phyloP scores from a whole-genome alignment of 2,888 invertebrate species.

The Agapostemon virescens region DNA sequence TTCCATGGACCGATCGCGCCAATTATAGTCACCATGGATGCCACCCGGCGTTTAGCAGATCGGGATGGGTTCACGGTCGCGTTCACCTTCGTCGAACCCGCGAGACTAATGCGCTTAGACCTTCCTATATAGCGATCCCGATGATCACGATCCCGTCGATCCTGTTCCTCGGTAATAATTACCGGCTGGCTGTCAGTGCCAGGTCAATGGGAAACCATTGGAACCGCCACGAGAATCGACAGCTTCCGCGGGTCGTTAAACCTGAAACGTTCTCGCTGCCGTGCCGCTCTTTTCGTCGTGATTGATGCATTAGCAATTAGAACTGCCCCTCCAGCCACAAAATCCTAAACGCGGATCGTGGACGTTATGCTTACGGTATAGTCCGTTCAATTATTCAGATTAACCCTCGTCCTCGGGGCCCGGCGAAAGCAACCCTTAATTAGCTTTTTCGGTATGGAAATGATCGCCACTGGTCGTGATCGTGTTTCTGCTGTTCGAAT shows the following conservation, averaged over 20 bases:
- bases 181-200: conserved; percentile 61
- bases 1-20: conserved; percentile 35
- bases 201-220: conserved; percentile 65
- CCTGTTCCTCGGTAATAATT: conserved; percentile 66
- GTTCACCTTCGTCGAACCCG: conserved; percentile 52
- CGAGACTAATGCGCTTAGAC: conserved; percentile 50
- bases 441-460: background rate
- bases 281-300: conserved; percentile 54
- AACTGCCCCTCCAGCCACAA: conserved; percentile 10
- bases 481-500: too few species aligned
- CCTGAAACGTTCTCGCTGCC: conserved; percentile 57
- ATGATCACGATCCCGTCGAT: conserved; percentile 65
- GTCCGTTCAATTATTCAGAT: background rate
- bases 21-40: conserved; percentile 49
- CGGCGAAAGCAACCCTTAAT: conserved; percentile 1
- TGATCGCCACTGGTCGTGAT: background rate
- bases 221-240: conserved; percentile 63
- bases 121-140: conserved; percentile 45
- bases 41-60: conserved; percentile 39
- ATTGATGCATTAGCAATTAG: conserved; percentile 60
- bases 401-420: background rate
- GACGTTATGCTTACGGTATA: background rate
- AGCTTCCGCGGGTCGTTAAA: conserved; percentile 67
- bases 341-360: conserved; percentile 9
- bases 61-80: conserved; percentile 55